phyloP scores from a whole-genome alignment of 2,797 vertebrate species.

The Euthynnus affinis region DNA sequence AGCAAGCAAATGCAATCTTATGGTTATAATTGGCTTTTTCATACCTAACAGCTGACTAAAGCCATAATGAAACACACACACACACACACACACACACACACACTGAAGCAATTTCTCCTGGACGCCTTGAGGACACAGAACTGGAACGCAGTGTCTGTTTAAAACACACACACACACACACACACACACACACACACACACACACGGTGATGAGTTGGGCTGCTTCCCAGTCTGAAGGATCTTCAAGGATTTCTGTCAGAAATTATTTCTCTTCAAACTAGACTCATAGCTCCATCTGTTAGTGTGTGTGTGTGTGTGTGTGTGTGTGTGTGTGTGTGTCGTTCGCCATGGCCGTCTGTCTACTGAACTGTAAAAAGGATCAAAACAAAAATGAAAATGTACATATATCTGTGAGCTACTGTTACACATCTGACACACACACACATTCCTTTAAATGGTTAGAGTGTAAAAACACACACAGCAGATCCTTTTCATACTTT shows the following conservation, averaged over 20 bases:
- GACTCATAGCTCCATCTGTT: constrained; percentile 58
- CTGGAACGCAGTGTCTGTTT: constrained; percentile 37
- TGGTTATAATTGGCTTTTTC: constrained; percentile 43
- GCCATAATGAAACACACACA: constrained; percentile 36
- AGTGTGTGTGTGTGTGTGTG: constrained; percentile 19
- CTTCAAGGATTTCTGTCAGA: constrained; percentile 70
- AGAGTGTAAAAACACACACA: too few relatives aligned
- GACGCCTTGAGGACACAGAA: constrained; percentile 43
- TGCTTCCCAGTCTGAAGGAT: constrained; percentile 64
- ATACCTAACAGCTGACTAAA: constrained; percentile 34
- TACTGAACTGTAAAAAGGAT: constrained; percentile 21
- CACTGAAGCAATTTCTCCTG: constrained; percentile 47
- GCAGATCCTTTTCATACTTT: too few relatives aligned
- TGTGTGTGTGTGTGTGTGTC: not conserved
- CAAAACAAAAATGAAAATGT: constrained; percentile 27
- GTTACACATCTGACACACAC: not conserved
- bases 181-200: constrained; percentile 34
- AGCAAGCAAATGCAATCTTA: not conserved
- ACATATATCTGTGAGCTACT: constrained; percentile 4
- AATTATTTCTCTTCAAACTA: constrained; percentile 64
- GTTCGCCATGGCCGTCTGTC: not conserved
- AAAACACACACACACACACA: constrained; percentile 36
- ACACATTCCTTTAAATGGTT: too few relatives aligned
- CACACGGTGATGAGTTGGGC: constrained; percentile 44
- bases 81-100: constrained; percentile 12